These are phyloP conservation scores for Raja brachyura DNA, from an alignment of 2,113 vertebrate genomes.

Conservation along the genomic window DNA sequence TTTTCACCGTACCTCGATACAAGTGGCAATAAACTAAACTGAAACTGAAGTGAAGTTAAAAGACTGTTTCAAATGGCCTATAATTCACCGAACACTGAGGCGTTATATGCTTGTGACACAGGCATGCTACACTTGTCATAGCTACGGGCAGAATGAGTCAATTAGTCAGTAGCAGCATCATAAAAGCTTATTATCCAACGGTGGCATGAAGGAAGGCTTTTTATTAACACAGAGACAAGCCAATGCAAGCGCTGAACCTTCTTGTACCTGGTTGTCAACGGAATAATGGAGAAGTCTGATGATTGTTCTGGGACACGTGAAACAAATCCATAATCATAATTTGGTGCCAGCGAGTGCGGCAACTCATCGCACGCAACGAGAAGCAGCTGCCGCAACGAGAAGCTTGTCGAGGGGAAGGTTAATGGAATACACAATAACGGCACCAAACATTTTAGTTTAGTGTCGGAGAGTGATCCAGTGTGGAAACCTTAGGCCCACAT, in stretches of 20 bases:
- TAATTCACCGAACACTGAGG: no score
- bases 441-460: not conserved
- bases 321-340: not conserved
- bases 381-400: not conserved
- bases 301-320: not conserved
- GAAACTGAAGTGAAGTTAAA: not conserved
- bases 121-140: not conserved
- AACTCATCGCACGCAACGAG: not conserved
- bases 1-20: no score
- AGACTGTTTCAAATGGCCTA: not conserved
- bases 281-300: not conserved
- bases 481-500: no score
- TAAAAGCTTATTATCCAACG: not conserved
- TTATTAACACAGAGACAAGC: not conserved
- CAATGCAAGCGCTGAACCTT: not conserved
- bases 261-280: not conserved
- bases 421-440: not conserved
- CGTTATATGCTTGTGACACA: not conserved
- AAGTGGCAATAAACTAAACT: no score
- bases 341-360: not conserved
- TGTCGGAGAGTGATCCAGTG: no score
- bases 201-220: not conserved
- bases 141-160: not conserved
- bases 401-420: not conserved
- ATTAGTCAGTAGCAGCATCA: not conserved